These are phyloP conservation scores for Desmophyllum pertusum DNA, from an alignment of 92 coral and sea anemone genomes.

Conservation along the genomic window DNA sequence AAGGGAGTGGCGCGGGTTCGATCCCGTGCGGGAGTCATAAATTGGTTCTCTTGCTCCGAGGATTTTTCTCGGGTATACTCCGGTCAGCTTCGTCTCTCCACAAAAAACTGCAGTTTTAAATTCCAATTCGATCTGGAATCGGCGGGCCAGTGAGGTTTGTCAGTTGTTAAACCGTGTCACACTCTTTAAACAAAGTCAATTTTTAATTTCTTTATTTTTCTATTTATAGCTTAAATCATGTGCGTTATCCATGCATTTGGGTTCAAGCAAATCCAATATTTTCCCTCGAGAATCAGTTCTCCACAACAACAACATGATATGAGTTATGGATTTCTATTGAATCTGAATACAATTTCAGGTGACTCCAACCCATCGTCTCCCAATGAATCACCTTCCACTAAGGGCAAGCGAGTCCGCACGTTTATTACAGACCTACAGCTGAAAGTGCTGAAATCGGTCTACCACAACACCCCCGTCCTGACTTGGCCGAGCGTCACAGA, in stretches of 20 bases:
- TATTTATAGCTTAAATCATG: too few relatives aligned
- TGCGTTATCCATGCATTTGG: not conserved
- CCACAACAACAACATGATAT: not conserved
- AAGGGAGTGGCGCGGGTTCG: too few relatives aligned
- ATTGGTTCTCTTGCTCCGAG: too few relatives aligned
- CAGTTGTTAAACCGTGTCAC: too few relatives aligned
- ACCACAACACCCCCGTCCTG: constrained; percentile 70
- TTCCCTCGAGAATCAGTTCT: not conserved
- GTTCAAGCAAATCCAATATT: not conserved
- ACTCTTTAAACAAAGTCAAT: too few relatives aligned
- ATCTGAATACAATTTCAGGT: not conserved
- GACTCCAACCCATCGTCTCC: constrained; percentile 35
- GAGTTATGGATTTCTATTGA: not conserved
- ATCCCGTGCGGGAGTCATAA: too few relatives aligned
- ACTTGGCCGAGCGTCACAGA: constrained; percentile 72
- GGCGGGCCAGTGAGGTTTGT: too few relatives aligned
- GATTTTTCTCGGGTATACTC: too few relatives aligned
- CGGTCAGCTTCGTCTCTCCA: too few relatives aligned
- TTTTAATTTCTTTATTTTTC: too few relatives aligned
- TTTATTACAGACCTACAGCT: constrained; percentile 74
- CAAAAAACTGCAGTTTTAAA: too few relatives aligned
- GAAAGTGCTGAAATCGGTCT: constrained; percentile 66
- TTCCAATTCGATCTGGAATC: too few relatives aligned
- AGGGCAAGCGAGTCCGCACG: constrained; percentile 82
- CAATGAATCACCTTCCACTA: constrained; percentile 22